Evolutionary conservation across 92 coral and sea anemone species (phyloP).

Genomic region (Montipora capitata): DNA sequence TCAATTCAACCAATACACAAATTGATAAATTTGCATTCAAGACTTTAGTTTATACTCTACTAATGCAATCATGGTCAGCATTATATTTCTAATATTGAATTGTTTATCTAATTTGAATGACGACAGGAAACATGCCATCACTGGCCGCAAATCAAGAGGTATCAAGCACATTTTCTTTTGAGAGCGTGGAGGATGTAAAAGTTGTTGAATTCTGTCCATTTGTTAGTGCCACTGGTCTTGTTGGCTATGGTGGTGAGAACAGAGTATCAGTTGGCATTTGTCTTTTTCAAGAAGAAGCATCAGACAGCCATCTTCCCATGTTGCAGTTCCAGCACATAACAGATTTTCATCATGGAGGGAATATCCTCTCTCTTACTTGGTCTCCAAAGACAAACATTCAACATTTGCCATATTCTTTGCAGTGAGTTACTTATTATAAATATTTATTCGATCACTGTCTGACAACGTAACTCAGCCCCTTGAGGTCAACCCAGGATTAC

Average conservation of each 20-base stretch:
- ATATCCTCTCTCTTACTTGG: slow-evolving; percentile 92
- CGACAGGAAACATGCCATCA: slow-evolving; percentile 32
- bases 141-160: slow-evolving; percentile 48
- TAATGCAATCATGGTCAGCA: too few relatives aligned
- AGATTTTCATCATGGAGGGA: slow-evolving; percentile 94
- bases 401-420: slow-evolving; percentile 84
- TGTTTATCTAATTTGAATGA: too few relatives aligned
- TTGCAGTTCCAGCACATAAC: slow-evolving; percentile 92
- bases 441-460: too few relatives aligned
- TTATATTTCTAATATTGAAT: too few relatives aligned
- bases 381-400: slow-evolving; percentile 88
- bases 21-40: too few relatives aligned
- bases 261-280: slow-evolving; percentile 88
- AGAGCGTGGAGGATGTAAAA: slow-evolving; percentile 88
- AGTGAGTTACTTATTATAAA: slow-evolving; percentile 70
- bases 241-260: slow-evolving; percentile 94
- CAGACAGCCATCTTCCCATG: slow-evolving; percentile 72
- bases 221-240: slow-evolving; percentile 78
- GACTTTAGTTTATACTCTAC: too few relatives aligned
- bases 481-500: too few relatives aligned
- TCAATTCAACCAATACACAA: too few relatives aligned
- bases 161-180: slow-evolving; percentile 87
- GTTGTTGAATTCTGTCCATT: slow-evolving; percentile 96
- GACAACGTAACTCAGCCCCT: too few relatives aligned
- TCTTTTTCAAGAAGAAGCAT: slow-evolving; percentile 85